These are phyloP conservation scores for Podarcis raffonei DNA, from an alignment of 2,113 vertebrate genomes.

Conservation along the genomic window DNA sequence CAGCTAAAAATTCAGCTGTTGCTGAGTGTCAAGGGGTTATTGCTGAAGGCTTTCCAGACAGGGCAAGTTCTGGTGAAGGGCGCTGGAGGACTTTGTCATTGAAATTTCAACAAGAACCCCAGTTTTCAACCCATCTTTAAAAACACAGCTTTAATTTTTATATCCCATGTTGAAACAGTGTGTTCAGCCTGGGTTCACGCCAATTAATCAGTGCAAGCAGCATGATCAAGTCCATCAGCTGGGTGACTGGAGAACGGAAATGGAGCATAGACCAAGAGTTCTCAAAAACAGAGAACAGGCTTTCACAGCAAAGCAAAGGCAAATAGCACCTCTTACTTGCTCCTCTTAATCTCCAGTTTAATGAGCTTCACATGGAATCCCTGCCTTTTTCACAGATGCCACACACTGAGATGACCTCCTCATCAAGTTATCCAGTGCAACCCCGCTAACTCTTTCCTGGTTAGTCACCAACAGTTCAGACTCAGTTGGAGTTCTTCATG, in stretches of 20 bases:
- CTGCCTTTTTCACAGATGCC: not conserved
- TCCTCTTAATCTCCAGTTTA: not conserved
- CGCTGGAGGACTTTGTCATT: not conserved
- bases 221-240: not conserved
- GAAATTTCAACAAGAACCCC: not conserved
- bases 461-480: not conserved
- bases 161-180: not conserved
- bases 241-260: not conserved
- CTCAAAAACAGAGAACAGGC: not conserved
- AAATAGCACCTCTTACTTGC: not conserved
- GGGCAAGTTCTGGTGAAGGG: not conserved
- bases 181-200: not conserved
- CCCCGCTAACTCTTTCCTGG: not conserved
- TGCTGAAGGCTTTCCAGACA: not conserved
- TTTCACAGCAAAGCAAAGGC: not conserved
- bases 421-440: not conserved
- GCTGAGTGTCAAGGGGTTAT: not conserved
- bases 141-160: not conserved
- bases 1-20: not conserved
- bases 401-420: not conserved
- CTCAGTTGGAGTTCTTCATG: not conserved
- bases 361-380: not conserved
- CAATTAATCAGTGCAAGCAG: not conserved
- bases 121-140: not conserved
- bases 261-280: not conserved